Conservation (phyloP, 2,113 vertebrate genomes). For the Sander vitreus region DNA sequence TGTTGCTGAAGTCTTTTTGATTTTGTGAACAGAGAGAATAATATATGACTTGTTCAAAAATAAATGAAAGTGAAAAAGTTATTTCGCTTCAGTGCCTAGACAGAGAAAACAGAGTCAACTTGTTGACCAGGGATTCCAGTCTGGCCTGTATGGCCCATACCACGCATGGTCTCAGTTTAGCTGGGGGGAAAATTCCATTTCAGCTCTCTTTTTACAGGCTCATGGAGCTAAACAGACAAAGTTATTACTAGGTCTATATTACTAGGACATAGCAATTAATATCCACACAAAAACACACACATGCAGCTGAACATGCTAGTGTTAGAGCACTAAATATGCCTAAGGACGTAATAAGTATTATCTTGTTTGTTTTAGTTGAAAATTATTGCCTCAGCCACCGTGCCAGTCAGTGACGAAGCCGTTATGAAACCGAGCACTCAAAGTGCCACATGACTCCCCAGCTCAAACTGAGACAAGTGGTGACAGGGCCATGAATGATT, state of each 20-base stretch:
- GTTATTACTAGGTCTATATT: not conserved
- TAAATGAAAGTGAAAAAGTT: constrained; percentile 8
- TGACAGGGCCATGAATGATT: constrained; percentile 77
- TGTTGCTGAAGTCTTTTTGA: not conserved
- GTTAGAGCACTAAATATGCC: not conserved
- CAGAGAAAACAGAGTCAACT: constrained; percentile 1
- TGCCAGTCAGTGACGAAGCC: constrained; percentile 48
- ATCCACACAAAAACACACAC: not conserved
- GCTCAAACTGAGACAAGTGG: constrained; percentile 65
- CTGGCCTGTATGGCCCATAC: constrained; percentile 2
- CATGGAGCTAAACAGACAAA: not conserved
- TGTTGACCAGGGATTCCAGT: constrained; percentile 46
- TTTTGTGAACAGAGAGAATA: not conserved
- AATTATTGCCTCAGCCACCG: constrained; percentile 6
- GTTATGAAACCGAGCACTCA: constrained; percentile 71
- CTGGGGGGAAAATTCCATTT: constrained; percentile 40
- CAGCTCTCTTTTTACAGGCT: constrained; percentile 16
- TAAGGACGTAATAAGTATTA: not conserved
- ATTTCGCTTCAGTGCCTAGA: constrained; percentile 34
- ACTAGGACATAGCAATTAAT: not conserved
- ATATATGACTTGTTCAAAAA: not conserved
- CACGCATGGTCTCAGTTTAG: not conserved
- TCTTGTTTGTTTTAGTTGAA: constrained; percentile 15
- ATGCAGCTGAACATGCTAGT: not conserved
- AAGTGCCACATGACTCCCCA: constrained; percentile 57